These are phyloP conservation scores for Zaprionus lineosus DNA, from an alignment of 2,888 invertebrate species.

Conservation along the genomic window DNA sequence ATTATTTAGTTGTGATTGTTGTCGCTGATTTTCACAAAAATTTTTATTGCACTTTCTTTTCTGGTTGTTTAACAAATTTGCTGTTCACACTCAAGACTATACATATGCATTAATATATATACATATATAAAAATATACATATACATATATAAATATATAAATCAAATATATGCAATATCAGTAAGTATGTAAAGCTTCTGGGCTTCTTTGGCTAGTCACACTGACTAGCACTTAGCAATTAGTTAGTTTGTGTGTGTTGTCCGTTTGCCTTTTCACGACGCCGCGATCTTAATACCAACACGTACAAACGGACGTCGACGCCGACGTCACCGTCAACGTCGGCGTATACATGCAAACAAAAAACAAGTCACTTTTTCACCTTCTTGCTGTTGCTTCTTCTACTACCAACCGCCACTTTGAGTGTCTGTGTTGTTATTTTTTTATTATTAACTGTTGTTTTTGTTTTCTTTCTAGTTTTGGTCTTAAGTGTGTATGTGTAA, in stretches of 20 bases:
- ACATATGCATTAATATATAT: not conserved
- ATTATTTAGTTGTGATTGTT: slow-evolving; percentile 45
- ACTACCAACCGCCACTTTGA: slow-evolving; percentile 52
- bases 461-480: slow-evolving; percentile 73
- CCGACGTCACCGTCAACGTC: slow-evolving; percentile 39
- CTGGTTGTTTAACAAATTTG: slow-evolving; percentile 31
- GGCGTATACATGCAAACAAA: slow-evolving; percentile 61
- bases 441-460: slow-evolving; percentile 47
- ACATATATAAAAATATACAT: not conserved
- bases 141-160: not conserved
- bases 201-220: slow-evolving; percentile 51
- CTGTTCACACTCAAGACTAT: slow-evolving; percentile 22
- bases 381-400: slow-evolving; percentile 54
- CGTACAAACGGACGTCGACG: slow-evolving; percentile 40
- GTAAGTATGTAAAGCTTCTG: slow-evolving; percentile 13
- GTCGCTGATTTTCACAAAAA: slow-evolving; percentile 46
- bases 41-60: slow-evolving; percentile 76
- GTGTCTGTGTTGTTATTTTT: slow-evolving; percentile 26
- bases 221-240: slow-evolving; percentile 52
- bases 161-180: too few species aligned
- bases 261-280: slow-evolving; percentile 48
- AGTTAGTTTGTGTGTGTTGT: slow-evolving; percentile 33
- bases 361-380: slow-evolving; percentile 71
- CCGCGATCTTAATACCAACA: slow-evolving; percentile 66
- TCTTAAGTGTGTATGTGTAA: slow-evolving; percentile 38